A percentile compares a stretch with the other conserved stretches of the same genome.
Evolutionary conservation across 2,888 invertebrate genomes (phyloP).

Genomic region (Blastobasis adustella): DNA sequence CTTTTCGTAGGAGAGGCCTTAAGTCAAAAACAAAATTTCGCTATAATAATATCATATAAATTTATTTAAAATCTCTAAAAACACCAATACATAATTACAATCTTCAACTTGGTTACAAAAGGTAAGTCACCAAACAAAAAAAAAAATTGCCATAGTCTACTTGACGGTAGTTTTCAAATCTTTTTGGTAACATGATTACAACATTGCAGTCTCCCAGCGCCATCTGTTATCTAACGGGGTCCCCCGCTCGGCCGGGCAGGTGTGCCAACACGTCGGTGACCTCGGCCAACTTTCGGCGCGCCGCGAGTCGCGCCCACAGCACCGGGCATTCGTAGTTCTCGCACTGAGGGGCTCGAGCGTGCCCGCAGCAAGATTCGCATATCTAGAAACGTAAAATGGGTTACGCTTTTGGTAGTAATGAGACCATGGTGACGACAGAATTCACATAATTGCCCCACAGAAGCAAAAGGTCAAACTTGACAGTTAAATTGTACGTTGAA

Average conservation of each 20-base stretch:
- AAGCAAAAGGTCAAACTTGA: too few species aligned
- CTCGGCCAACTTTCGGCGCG: constrained; percentile 37
- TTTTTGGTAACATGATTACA: not conserved
- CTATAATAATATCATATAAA: too few species aligned
- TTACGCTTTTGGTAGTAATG: not conserved
- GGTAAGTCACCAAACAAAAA: too few species aligned
- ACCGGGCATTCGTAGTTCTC: constrained; percentile 56
- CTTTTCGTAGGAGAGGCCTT: too few species aligned
- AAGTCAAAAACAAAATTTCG: too few species aligned
- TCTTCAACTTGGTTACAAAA: too few species aligned
- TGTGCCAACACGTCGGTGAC: constrained; percentile 38
- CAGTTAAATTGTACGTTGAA: too few species aligned
- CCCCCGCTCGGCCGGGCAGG: constrained; percentile 24
- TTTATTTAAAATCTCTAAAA: too few species aligned
- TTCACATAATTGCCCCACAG: too few species aligned
- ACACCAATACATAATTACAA: too few species aligned
- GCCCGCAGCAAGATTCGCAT: constrained; percentile 52
- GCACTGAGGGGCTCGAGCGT: constrained; percentile 33
- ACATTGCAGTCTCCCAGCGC: not conserved
- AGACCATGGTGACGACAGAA: too few species aligned
- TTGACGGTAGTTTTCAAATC: not conserved
- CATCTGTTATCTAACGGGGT: constrained; percentile 7
- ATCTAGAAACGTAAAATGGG: constrained; percentile 33
- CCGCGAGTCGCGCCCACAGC: constrained; percentile 44
- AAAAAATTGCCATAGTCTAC: too few species aligned